Evolutionary conservation across 2,797 vertebrate species (phyloP).

Genomic region (Okamejei kenojei): DNA sequence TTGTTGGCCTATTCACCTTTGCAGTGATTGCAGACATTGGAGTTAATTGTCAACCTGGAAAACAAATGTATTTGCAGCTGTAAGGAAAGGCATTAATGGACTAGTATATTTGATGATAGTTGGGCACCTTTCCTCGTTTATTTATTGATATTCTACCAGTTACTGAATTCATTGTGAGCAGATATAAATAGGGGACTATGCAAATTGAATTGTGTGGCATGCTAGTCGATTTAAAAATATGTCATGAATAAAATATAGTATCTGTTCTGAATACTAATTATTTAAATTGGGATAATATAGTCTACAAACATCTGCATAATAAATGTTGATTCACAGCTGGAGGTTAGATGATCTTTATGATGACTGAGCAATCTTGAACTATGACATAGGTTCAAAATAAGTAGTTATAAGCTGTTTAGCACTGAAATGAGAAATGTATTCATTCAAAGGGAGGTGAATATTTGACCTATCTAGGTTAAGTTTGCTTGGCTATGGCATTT

Average conservation of each 20-base stretch:
- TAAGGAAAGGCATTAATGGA: neutral
- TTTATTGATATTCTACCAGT: neutral
- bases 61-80: too few species aligned
- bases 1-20: too few species aligned
- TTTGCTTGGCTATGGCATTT: too few species aligned
- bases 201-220: neutral
- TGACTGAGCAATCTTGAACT: neutral
- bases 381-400: too few species aligned
- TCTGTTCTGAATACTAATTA: conserved; percentile 20
- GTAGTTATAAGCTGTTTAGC: too few species aligned
- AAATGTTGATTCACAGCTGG: conserved; percentile 20
- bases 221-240: neutral
- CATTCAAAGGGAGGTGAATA: too few species aligned
- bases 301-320: neutral
- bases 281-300: conserved; percentile 4
- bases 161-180: neutral
- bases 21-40: neutral
- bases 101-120: neutral
- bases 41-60: neutral
- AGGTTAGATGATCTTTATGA: neutral
- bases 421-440: too few species aligned
- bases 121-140: neutral
- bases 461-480: too few species aligned
- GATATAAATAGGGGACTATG: neutral
- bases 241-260: neutral